Evolutionary conservation across 2,113 vertebrate genomes (phyloP).

Genomic region (Mormyrus lacerda): DNA sequence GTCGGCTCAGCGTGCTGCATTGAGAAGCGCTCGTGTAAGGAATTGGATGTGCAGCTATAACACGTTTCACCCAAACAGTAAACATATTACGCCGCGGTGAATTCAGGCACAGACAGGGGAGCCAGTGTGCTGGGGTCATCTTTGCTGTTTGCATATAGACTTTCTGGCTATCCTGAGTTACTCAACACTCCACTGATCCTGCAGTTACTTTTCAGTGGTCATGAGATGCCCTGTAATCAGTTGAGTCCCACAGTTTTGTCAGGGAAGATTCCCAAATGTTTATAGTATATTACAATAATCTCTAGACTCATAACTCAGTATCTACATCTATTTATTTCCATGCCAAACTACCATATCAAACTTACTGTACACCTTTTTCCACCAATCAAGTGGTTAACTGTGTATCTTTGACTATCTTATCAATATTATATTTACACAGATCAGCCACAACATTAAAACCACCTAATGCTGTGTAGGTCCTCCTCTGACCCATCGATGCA

Average conservation of each 20-base stretch:
- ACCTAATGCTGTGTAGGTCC: neutral
- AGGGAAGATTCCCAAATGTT: neutral
- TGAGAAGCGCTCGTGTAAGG: neutral
- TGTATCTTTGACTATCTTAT: neutral
- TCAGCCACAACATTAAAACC: neutral
- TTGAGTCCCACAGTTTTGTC: neutral
- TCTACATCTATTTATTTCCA: neutral
- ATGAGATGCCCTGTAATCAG: neutral
- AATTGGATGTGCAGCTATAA: neutral
- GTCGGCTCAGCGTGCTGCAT: neutral
- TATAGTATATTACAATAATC: neutral
- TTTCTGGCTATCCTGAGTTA: neutral
- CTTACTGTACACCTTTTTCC: neutral
- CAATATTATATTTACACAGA: neutral
- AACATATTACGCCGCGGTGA: neutral
- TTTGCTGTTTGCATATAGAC: neutral
- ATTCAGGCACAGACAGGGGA: neutral
- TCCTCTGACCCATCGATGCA: too few species aligned
- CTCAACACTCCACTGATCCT: neutral
- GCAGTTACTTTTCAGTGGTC: neutral
- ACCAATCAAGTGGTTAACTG: neutral
- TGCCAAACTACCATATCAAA: neutral
- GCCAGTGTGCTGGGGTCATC: neutral
- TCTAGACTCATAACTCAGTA: neutral
- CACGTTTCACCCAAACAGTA: neutral